phyloP scores from a whole-genome alignment of 2,888 invertebrate species.

The Drosophila nigricruria region DNA sequence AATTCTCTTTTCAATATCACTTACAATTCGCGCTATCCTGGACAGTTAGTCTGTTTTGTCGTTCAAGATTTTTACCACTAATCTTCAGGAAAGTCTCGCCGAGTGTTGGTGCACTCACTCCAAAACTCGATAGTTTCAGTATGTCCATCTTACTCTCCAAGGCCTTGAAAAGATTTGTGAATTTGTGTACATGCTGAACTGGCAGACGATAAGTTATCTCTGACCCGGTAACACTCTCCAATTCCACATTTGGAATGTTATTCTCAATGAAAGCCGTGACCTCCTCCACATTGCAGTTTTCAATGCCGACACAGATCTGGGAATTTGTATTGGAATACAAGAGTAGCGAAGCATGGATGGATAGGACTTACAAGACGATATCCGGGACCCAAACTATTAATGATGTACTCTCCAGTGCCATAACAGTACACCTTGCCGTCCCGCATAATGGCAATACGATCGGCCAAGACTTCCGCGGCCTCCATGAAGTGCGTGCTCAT shows the following conservation, averaged over 20 bases:
- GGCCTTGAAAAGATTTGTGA: constrained; percentile 88
- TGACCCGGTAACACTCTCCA: constrained; percentile 89
- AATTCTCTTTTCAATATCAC: neutral
- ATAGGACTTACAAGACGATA: constrained; percentile 88
- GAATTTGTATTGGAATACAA: neutral
- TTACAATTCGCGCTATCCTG: neutral
- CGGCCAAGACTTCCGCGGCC: constrained; percentile 93
- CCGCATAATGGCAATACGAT: constrained; percentile 93
- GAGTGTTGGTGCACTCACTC: constrained; percentile 92
- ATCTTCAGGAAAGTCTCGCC: constrained; percentile 93
- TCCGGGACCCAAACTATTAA: constrained; percentile 92
- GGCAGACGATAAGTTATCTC: constrained; percentile 89
- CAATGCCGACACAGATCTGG: constrained; percentile 83
- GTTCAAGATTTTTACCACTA: constrained; percentile 83
- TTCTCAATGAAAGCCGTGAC: constrained; percentile 87
- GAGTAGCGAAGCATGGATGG: neutral
- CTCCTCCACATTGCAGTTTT: constrained; percentile 84
- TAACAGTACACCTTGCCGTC: constrained; percentile 91
- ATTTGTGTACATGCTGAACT: constrained; percentile 87
- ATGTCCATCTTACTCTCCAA: constrained; percentile 87
- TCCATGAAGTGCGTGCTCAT: constrained; percentile 95
- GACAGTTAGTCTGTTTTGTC: rapidly evolving
- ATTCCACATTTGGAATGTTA: constrained; percentile 87
- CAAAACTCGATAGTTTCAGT: constrained; percentile 90
- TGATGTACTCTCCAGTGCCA: constrained; percentile 91